Percentiles rank a stretch among this genome's conserved stretches.
These are phyloP conservation scores for Heliornis fulica DNA, from an alignment of 2,113 vertebrate genomes.

Conservation along the genomic window DNA sequence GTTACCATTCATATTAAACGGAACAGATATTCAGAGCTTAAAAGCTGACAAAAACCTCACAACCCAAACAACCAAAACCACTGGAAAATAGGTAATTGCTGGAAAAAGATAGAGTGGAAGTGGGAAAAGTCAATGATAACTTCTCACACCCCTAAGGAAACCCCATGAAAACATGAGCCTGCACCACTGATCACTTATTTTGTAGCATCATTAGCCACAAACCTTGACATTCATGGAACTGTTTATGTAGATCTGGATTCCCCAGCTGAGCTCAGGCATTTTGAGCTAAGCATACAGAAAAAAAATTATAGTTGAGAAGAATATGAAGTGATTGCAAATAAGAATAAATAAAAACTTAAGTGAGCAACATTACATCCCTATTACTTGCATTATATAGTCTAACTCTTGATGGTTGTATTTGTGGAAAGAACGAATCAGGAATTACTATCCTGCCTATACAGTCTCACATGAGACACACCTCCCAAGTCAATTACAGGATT, in stretches of 20 bases:
- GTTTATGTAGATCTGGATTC: neutral
- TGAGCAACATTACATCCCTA: neutral
- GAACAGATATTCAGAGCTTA: neutral
- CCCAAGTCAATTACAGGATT: neutral
- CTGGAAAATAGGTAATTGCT: no score
- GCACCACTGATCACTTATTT: neutral
- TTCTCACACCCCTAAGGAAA: neutral
- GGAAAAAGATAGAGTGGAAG: neutral
- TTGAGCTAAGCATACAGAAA: neutral
- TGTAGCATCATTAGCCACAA: neutral
- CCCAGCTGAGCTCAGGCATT: neutral
- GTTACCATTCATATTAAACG: neutral
- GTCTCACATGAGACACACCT: neutral
- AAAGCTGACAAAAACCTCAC: neutral
- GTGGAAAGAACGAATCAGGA: neutral
- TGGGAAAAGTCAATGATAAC: neutral
- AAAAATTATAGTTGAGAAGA: neutral
- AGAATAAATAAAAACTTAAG: neutral
- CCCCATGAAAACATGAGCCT: rapidly evolving
- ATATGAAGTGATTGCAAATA: neutral
- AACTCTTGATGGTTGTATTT: neutral
- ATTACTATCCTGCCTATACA: neutral
- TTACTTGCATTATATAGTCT: neutral
- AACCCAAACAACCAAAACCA: neutral
- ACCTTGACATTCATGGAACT: neutral